These are phyloP conservation scores for Lasiurus borealis DNA, from an alignment of 2,113 vertebrate species.

Conservation along the genomic window DNA sequence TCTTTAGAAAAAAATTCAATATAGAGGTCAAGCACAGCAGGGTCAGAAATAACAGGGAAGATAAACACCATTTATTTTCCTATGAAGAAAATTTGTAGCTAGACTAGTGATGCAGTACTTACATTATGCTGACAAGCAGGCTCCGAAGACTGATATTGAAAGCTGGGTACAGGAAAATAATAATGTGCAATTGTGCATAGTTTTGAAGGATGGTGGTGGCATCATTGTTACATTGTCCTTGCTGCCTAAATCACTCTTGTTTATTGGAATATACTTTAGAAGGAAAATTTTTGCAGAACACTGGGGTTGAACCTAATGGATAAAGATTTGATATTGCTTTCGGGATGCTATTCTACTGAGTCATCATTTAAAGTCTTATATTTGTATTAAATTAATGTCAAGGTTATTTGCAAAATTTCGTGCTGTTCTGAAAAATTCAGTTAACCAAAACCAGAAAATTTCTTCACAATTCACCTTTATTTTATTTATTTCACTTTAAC, in stretches of 20 bases:
- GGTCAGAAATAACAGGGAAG: conserved; percentile 68
- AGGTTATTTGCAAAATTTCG: conserved; percentile 44
- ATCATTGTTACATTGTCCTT: conserved; percentile 67
- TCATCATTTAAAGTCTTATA: conserved; percentile 18
- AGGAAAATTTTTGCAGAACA: conserved; percentile 45
- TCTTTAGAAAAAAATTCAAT: conserved; percentile 49
- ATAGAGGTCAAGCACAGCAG: conserved; percentile 10
- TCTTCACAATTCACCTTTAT: neutral
- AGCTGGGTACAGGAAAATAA: conserved; percentile 65
- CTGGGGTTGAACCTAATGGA: conserved; percentile 48
- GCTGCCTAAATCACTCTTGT: conserved; percentile 72
- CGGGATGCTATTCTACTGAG: conserved; percentile 50
- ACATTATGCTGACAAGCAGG: conserved; percentile 72
- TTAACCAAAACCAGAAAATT: neutral
- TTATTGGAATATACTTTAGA: conserved; percentile 66
- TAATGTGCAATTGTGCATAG: conserved; percentile 64
- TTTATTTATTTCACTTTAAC: neutral
- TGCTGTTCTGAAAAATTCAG: neutral
- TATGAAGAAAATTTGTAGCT: conserved; percentile 59
- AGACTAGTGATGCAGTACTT: conserved; percentile 54
- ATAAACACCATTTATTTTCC: conserved; percentile 77
- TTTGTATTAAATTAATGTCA: conserved; percentile 65
- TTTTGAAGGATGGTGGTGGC: conserved; percentile 69
- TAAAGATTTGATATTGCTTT: conserved; percentile 68
- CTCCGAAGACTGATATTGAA: conserved; percentile 68